Conservation (phyloP, 2,113 vertebrate genomes). For the Phylloscopus whistleri region DNA sequence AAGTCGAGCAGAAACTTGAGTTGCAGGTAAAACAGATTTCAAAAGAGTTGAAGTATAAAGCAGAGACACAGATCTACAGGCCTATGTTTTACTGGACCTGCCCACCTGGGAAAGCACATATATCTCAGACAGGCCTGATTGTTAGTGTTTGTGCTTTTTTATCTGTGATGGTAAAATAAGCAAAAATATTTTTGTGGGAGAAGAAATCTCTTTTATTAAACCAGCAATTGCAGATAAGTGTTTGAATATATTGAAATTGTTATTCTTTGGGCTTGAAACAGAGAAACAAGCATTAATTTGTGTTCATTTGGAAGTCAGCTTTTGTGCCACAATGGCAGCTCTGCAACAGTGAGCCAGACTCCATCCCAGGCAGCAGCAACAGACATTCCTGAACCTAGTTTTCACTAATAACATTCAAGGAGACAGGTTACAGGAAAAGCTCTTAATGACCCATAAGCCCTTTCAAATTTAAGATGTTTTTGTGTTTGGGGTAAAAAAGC, state of each 20-base stretch:
- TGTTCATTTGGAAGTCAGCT: neutral
- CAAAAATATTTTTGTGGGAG: neutral
- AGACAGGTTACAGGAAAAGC: neutral
- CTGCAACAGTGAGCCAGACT: neutral
- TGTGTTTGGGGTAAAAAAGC: neutral
- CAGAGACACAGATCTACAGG: neutral
- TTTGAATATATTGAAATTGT: neutral
- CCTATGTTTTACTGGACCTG: neutral
- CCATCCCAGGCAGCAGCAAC: neutral
- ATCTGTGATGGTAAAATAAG: neutral
- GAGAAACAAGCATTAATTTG: neutral
- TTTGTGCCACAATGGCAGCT: neutral
- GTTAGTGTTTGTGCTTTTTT: neutral
- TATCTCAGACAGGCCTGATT: neutral
- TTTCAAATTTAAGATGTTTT: neutral
- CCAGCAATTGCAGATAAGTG: neutral
- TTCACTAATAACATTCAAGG: fast-evolving
- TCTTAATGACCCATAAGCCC: neutral
- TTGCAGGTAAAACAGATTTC: neutral
- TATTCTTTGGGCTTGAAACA: neutral
- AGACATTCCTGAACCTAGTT: fast-evolving
- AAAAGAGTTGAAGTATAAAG: neutral
- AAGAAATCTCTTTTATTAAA: neutral
- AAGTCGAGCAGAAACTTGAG: neutral
- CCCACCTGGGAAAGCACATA: neutral